Conservation (phyloP, 2,888 invertebrate genomes). For the Ectropis crepuscularia region DNA sequence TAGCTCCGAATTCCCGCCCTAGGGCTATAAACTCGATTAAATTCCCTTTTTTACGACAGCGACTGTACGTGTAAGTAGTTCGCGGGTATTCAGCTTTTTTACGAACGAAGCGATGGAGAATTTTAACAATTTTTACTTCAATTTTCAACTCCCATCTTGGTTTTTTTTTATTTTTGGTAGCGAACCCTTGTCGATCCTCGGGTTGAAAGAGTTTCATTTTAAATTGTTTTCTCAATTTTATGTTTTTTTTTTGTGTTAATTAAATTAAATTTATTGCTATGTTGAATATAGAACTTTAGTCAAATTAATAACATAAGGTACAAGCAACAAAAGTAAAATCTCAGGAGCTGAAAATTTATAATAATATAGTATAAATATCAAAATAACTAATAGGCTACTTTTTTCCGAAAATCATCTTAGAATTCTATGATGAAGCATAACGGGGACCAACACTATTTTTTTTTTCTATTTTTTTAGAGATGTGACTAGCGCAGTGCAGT, state of each 20-base stretch:
- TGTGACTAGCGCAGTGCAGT: too few species aligned
- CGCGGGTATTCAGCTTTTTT: constrained; percentile 26
- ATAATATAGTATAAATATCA: too few species aligned
- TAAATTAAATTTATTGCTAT: constrained; percentile 1
- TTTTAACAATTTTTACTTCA: constrained; percentile 34
- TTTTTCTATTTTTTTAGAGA: too few species aligned
- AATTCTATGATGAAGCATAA: too few species aligned
- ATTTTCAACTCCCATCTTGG: constrained; percentile 22
- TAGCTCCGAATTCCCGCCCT: constrained; percentile 33
- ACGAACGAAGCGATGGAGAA: constrained; percentile 28
- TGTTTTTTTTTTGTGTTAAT: background rate
- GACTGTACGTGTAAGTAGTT: constrained; percentile 49
- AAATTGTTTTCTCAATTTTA: constrained; percentile 1
- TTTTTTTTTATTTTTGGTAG: constrained; percentile 1
- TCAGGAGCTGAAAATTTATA: too few species aligned
- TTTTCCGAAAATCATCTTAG: too few species aligned
- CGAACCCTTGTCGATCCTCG: constrained; percentile 6
- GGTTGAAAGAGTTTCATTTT: constrained; percentile 7
- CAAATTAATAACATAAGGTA: too few species aligned
- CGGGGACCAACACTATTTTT: too few species aligned
- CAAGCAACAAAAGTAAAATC: too few species aligned
- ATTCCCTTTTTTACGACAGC: constrained; percentile 53
- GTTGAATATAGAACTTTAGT: background rate
- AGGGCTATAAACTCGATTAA: constrained; percentile 55
- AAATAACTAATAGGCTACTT: too few species aligned